Conservation (phyloP, 2,797 vertebrate genomes). For the Geotrypetes seraphini region DNA sequence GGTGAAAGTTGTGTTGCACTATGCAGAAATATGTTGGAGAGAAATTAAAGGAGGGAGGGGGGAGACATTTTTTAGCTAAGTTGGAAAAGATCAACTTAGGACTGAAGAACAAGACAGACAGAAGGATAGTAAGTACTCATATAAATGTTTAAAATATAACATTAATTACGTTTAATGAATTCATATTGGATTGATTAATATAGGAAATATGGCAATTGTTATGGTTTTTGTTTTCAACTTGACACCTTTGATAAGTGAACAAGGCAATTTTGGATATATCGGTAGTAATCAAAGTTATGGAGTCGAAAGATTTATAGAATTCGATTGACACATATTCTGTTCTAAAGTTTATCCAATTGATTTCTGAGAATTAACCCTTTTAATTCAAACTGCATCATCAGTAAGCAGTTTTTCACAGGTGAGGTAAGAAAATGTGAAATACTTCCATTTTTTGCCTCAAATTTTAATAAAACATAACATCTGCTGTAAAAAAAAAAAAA, state of each 20-base stretch:
- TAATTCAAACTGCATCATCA: not conserved
- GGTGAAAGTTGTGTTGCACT: too few relatives aligned
- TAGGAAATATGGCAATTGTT: conserved; percentile 16
- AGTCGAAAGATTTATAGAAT: not conserved
- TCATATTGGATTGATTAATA: conserved; percentile 26
- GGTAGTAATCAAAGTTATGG: conserved; percentile 10
- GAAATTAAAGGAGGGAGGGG: not conserved
- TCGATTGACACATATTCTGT: not conserved
- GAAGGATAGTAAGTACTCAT: not conserved
- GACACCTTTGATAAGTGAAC: conserved; percentile 4
- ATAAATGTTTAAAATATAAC: conserved; percentile 14
- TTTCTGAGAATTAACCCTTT: not conserved
- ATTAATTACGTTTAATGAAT: conserved; percentile 28
- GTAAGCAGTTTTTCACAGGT: not conserved
- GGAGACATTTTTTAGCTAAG: not conserved
- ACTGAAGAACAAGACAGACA: not conserved
- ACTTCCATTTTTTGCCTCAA: too few relatives aligned
- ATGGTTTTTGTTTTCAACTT: not conserved
- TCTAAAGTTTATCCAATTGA: not conserved
- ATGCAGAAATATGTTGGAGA: not conserved
- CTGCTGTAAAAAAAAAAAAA: not conserved
- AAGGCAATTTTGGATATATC: not conserved
- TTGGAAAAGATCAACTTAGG: not conserved
- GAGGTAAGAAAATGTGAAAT: not conserved
- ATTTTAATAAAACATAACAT: not conserved